Conservation (phyloP, 1,140 invertebrate species). For the Camponotus floridanus region DNA sequence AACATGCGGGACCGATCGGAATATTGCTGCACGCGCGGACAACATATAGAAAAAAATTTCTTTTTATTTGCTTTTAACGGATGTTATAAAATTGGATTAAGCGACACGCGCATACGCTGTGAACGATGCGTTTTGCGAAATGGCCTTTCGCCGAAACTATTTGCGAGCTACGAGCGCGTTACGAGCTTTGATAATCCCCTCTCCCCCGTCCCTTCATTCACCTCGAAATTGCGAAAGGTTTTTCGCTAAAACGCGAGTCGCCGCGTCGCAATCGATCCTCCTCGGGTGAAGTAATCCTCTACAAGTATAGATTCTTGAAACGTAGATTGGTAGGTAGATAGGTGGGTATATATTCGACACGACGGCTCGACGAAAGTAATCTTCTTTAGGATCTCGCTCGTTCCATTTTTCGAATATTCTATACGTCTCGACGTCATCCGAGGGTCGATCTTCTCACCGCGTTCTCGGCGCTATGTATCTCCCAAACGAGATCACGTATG, state of each 20-base stretch:
- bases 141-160: not conserved
- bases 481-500: conserved; percentile 36
- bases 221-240: too few species aligned
- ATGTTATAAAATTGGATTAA: conserved; percentile 33
- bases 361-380: not conserved
- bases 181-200: conserved; percentile 1
- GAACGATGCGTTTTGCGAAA: not conserved
- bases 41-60: conserved; percentile 26
- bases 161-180: not conserved
- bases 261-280: not conserved
- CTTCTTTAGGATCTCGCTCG: not conserved
- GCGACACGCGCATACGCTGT: not conserved
- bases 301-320: not conserved
- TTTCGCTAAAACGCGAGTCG: too few species aligned
- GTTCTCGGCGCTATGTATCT: conserved; percentile 14
- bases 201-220: too few species aligned
- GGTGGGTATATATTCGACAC: not conserved
- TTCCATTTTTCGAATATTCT: conserved; percentile 31
- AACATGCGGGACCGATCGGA: not conserved
- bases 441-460: not conserved
- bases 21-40: not conserved
- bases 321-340: too few species aligned
- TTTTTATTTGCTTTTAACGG: conserved; percentile 23
- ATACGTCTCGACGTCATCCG: not conserved
- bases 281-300: not conserved